phyloP scores from a whole-genome alignment of 1,140 invertebrate genomes.

The Palaemon carinicauda region DNA sequence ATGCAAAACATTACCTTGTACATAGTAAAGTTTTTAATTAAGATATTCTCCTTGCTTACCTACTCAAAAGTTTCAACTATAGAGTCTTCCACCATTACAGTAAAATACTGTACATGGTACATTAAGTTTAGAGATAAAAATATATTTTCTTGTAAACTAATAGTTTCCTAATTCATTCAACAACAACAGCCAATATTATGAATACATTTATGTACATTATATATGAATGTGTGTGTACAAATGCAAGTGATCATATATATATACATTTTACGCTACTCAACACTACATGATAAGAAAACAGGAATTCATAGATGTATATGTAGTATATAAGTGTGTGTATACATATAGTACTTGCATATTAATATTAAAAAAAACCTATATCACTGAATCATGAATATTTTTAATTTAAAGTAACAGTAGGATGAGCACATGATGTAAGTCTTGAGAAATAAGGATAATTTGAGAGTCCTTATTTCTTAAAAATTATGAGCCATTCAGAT shows the following conservation, averaged over 20 bases:
- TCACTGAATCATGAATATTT: too few species aligned
- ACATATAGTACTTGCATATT: not conserved
- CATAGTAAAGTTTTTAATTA: too few species aligned
- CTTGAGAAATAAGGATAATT: too few species aligned
- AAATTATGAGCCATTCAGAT: too few species aligned
- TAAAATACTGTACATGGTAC: too few species aligned
- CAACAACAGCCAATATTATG: not conserved
- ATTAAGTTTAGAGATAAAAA: not conserved
- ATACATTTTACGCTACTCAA: slow-evolving; percentile 1
- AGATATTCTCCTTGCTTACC: too few species aligned
- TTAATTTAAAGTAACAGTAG: too few species aligned
- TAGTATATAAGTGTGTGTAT: not conserved
- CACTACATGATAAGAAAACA: slow-evolving; percentile 6
- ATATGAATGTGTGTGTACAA: slow-evolving; percentile 5
- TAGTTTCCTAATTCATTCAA: not conserved
- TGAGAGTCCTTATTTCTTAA: too few species aligned
- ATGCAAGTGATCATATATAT: slow-evolving; percentile 14
- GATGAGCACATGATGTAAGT: too few species aligned
- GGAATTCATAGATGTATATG: not conserved
- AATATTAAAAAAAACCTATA: not conserved
- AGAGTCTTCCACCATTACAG: too few species aligned
- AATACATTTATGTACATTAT: not conserved
- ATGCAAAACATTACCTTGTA: too few species aligned
- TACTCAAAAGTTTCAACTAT: too few species aligned
- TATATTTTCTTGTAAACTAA: not conserved